Conservation (phyloP, 2,113 vertebrate genomes). For the Tor tambroides region DNA sequence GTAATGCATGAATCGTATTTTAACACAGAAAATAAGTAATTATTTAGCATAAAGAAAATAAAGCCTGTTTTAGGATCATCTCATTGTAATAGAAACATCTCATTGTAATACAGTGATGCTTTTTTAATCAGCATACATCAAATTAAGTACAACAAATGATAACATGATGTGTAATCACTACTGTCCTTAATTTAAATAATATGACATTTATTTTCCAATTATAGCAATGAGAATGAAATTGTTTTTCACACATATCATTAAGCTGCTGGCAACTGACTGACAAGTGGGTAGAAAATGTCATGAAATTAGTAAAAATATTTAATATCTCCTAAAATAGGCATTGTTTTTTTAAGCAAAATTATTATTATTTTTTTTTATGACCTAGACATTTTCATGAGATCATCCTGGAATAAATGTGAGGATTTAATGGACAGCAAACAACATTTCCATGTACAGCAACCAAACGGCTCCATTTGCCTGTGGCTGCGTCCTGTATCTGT, state of each 20-base stretch:
- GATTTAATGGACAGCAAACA: not conserved
- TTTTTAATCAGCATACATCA: not conserved
- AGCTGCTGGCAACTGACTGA: not conserved
- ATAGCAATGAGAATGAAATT: not conserved
- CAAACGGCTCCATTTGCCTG: slow-evolving; percentile 13
- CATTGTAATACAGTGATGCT: not conserved
- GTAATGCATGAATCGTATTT: not conserved
- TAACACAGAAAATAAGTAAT: not conserved
- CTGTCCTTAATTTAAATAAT: not conserved
- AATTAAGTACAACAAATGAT: not conserved
- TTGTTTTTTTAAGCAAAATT: not conserved
- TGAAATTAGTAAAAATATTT: not conserved
- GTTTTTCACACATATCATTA: no score
- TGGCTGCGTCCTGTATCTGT: slow-evolving; percentile 18
- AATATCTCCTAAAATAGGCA: not conserved
- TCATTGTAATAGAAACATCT: not conserved
- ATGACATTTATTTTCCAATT: not conserved
- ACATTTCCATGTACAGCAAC: slow-evolving; percentile 2
- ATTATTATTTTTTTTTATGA: not conserved
- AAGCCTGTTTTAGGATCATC: not conserved
- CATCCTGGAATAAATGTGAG: not conserved
- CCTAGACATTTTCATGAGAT: not conserved
- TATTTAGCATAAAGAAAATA: not conserved
- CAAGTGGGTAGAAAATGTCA: not conserved
- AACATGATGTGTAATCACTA: not conserved